Base-by-base conservation (phyloP, 2,113 vertebrate species). In the Tursiops truncatus region DNA sequence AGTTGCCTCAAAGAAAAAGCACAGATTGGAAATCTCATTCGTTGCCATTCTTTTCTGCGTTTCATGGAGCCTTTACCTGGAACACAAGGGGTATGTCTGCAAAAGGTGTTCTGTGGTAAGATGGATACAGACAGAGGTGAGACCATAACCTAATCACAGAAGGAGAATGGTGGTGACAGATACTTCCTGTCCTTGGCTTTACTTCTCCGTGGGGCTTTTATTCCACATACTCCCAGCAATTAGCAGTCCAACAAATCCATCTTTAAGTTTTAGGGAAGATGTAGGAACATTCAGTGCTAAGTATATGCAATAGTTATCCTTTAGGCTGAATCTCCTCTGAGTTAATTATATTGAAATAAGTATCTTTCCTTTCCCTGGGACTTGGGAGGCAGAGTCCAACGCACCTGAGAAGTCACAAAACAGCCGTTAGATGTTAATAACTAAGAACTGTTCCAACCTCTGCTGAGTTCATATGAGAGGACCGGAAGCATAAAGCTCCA, bases 331-430 rank as follows among this genome's bases (percentile, higher is more conserved):
- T 93, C 80, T 97, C 92, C 70, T 94, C 93, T 85, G 95, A 97
- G 96, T 97, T 97, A 98, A 98, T 97, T 97, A 97, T 98, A 97
- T 97, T 97, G 96, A 92, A 96, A 85, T 97, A 98, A 98, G 95
- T 92, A 90, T 97, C 89, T 92, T 98, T 94, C 95, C 96, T 92
- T 97, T 97, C 96, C 83, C 81, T 91, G 92, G 74, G 86, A 96
- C 92, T 90, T 95, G 33, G 80, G 50, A 96, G 96, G 96, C 90
- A 92, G 96, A 96, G 90, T 79, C 97, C 89, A 77, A 53, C 2
- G 56, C 58, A 92, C 86, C 97, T 95, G 50, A 70, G 88, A 87
- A 96, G n/a, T 94, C 94, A 91, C 67, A 92, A 81, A 96, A 86
- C 90, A 97, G 94, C 68, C 92, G 94, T 92, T 97, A 91, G 65